Percentiles rank a stretch among this genome's conserved stretches.
These are phyloP conservation scores for Panthera leo DNA, from an alignment of 2,113 vertebrate species.

Conservation along the genomic window DNA sequence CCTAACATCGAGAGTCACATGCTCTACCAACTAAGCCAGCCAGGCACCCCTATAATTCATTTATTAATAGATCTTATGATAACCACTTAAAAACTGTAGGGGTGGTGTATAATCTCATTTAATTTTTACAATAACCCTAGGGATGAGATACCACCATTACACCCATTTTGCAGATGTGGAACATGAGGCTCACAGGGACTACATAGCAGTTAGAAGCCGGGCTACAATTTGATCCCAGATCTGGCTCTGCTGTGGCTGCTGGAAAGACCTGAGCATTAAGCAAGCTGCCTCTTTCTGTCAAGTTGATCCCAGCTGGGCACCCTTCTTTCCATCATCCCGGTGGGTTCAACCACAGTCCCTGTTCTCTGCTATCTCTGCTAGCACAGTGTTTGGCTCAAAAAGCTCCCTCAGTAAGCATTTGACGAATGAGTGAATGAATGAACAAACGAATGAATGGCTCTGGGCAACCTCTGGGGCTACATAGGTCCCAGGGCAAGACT, in stretches of 20 bases:
- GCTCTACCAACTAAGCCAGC: not conserved
- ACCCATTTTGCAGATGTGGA: not conserved
- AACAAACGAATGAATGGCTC: not conserved
- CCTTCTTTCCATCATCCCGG: not conserved
- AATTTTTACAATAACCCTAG: not conserved
- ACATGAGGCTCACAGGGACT: not conserved
- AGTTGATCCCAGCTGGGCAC: not conserved
- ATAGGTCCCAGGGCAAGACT: not conserved
- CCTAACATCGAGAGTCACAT: not conserved
- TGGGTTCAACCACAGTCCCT: not conserved
- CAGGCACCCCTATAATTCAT: not conserved
- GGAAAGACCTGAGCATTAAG: not conserved
- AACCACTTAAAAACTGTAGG: not conserved
- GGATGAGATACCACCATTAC: not conserved
- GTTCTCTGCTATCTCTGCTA: not conserved
- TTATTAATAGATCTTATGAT: not conserved
- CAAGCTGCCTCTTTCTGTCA: not conserved
- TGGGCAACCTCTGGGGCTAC: not conserved
- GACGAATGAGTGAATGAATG: not conserved
- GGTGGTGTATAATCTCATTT: not conserved
- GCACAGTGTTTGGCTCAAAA: not conserved
- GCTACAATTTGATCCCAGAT: not conserved
- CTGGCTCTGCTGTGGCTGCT: not conserved
- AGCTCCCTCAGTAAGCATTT: not conserved
- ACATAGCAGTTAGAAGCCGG: not conserved